Evolutionary conservation across 2,797 vertebrate genomes (phyloP).

Genomic region (Parauchenoglanis punctatus): DNA sequence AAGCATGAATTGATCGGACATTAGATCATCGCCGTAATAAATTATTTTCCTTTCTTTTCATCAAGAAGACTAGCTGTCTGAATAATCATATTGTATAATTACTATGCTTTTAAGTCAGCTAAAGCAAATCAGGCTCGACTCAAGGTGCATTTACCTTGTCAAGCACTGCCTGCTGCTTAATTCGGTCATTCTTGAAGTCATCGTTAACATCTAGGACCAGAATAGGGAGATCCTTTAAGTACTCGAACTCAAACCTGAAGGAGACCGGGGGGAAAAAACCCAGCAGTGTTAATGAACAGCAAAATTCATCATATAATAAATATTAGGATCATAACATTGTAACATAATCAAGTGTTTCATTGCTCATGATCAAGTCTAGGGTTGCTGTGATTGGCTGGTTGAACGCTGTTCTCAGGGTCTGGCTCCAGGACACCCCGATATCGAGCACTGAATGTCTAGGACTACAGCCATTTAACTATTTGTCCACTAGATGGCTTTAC

Average conservation of each 20-base stretch:
- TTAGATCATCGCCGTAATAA: not conserved
- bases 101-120: not conserved
- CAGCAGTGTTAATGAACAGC: not conserved
- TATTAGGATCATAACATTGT: not conserved
- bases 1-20: not conserved
- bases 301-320: not conserved
- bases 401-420: not conserved
- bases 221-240: slow-evolving; percentile 78
- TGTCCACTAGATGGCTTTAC: not conserved
- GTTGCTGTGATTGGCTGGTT: not conserved
- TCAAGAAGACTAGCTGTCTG: too few species aligned
- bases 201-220: slow-evolving; percentile 81
- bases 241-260: slow-evolving; percentile 80
- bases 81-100: not conserved
- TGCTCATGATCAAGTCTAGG: not conserved
- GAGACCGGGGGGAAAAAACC: not conserved
- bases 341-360: not conserved
- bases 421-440: not conserved
- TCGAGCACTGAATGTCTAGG: not conserved
- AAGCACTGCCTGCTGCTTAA: slow-evolving; percentile 78
- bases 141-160: slow-evolving; percentile 70
- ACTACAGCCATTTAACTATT: not conserved
- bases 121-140: not conserved
- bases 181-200: slow-evolving; percentile 82
- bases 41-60: not conserved